Conservation (phyloP, 2,797 vertebrate species). For the Serranus cabrilla region DNA sequence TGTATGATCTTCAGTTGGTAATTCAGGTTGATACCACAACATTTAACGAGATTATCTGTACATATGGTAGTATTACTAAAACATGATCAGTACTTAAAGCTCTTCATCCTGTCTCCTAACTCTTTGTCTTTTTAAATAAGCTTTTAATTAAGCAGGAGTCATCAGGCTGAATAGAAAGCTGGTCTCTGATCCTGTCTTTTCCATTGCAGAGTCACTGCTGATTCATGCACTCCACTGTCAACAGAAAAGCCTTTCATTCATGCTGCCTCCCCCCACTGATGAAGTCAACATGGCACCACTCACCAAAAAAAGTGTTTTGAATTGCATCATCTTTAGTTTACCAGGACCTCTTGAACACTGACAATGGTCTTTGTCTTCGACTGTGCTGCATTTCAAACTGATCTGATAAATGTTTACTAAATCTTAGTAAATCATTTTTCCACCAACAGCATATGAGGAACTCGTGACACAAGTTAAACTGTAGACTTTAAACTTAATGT, state of each 20-base stretch:
- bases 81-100: not conserved
- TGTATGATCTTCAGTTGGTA: not conserved
- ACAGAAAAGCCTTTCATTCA: conserved; percentile 66
- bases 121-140: conserved; percentile 19
- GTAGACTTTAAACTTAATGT: no score
- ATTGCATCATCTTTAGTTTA: conserved; percentile 39
- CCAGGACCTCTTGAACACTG: conserved; percentile 23
- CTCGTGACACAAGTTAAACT: not conserved
- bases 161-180: conserved; percentile 14
- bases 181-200: conserved; percentile 35
- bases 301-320: conserved; percentile 38
- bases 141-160: conserved; percentile 29
- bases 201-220: conserved; percentile 62
- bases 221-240: conserved; percentile 60
- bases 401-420: not conserved
- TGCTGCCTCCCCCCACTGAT: conserved; percentile 29
- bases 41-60: not conserved
- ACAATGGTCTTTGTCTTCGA: conserved; percentile 26
- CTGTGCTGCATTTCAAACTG: not conserved
- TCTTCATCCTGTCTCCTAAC: not conserved
- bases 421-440: not conserved
- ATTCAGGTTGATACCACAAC: not conserved
- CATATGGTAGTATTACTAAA: not conserved
- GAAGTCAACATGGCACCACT: conserved; percentile 62
- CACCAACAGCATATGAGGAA: not conserved